Conservation (phyloP, 2,888 invertebrate genomes). For the Pachydiplax longipennis region DNA sequence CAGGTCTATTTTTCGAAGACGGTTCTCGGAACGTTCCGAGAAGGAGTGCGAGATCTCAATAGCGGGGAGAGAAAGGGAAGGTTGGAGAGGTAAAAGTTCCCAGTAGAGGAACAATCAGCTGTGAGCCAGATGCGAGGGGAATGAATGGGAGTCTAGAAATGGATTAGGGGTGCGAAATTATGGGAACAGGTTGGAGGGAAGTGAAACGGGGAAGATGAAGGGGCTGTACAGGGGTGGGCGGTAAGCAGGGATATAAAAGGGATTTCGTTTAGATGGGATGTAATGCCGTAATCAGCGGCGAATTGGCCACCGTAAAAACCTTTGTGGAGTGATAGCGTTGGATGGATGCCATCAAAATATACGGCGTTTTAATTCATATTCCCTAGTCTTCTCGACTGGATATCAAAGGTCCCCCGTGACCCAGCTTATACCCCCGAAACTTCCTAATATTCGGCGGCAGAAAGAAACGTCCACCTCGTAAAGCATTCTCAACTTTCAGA, state of each 20-base stretch:
- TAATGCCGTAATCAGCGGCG: neutral
- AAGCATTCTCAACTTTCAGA: too few species aligned
- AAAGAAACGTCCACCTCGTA: too few species aligned
- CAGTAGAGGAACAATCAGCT: neutral
- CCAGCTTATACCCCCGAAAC: too few species aligned
- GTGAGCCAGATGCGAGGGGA: neutral
- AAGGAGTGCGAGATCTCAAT: slow-evolving; percentile 46
- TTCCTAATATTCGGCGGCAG: too few species aligned
- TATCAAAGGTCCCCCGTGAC: too few species aligned
- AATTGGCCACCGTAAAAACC: too few species aligned
- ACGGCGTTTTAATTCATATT: too few species aligned
- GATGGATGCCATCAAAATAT: too few species aligned
- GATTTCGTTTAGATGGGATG: neutral
- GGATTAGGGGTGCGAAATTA: neutral
- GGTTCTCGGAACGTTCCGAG: neutral
- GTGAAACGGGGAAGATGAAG: neutral
- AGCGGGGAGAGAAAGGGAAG: neutral
- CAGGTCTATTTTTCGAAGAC: neutral
- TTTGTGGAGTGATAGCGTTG: too few species aligned
- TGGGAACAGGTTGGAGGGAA: neutral
- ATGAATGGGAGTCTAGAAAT: slow-evolving; percentile 25
- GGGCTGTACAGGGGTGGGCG: neutral
- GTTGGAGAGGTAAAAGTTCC: slow-evolving; percentile 39
- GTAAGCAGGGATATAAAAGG: neutral
- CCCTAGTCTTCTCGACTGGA: too few species aligned